Evolutionary conservation across 2,113 vertebrate genomes (phyloP).

Genomic region (Balaenoptera acutorostrata): DNA sequence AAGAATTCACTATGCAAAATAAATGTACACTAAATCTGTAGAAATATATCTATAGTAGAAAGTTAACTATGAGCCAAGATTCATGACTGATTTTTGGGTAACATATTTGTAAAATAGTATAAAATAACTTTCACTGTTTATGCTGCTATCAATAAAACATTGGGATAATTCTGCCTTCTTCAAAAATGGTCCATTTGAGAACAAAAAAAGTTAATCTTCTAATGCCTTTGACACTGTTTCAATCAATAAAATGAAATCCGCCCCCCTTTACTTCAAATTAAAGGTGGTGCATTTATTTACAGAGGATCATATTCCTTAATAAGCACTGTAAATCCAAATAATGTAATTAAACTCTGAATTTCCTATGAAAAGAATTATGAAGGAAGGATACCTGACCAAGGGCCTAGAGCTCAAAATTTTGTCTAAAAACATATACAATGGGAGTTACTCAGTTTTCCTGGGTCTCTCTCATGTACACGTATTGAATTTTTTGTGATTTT

Average conservation of each 20-base stretch:
- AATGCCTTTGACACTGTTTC: neutral
- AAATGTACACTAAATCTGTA: neutral
- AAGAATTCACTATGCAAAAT: constrained; percentile 25
- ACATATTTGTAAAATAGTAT: constrained; percentile 10
- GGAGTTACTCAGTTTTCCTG: neutral
- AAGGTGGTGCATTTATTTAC: constrained; percentile 38
- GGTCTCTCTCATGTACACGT: neutral
- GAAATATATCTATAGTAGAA: neutral
- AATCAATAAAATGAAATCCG: constrained; percentile 42
- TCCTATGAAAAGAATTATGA: constrained; percentile 39
- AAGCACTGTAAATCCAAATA: constrained; percentile 34
- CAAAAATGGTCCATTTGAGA: neutral
- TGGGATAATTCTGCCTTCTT: constrained; percentile 20
- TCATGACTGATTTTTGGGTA: neutral
- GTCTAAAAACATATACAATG: neutral
- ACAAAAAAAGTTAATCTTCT: neutral
- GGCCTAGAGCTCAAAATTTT: neutral
- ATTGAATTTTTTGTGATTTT: neutral
- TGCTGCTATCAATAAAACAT: neutral
- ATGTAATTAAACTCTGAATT: constrained; percentile 40
- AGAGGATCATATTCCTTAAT: constrained; percentile 22
- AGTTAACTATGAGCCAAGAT: constrained; percentile 11
- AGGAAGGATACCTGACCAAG: neutral
- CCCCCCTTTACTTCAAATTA: constrained; percentile 41
- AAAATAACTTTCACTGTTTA: constrained; percentile 33